Conservation (phyloP, 2,113 vertebrate genomes). For the Psittacus erithacus region DNA sequence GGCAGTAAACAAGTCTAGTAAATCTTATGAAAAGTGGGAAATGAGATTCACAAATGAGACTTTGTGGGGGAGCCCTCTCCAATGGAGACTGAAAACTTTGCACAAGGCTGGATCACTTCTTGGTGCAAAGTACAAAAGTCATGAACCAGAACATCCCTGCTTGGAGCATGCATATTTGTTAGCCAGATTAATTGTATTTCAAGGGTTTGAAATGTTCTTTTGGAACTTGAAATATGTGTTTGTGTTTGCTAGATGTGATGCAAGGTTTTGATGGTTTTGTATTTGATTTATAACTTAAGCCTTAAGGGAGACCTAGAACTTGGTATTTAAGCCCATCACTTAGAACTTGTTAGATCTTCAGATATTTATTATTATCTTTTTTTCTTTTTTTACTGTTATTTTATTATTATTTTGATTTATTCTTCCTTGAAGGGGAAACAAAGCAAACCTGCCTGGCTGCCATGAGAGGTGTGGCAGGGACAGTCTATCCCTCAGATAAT, state of each 20-base stretch:
- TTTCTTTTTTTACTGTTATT: not conserved
- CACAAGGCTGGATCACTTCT: not conserved
- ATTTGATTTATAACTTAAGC: not conserved
- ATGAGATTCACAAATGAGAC: not conserved
- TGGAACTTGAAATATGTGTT: not conserved
- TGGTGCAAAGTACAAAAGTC: not conserved
- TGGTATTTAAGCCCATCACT: not conserved
- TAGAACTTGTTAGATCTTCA: not conserved
- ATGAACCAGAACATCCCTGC: not conserved
- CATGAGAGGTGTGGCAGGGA: not conserved
- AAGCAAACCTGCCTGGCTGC: not conserved
- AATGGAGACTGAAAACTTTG: not conserved
- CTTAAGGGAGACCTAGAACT: not conserved
- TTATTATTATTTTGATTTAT: not conserved
- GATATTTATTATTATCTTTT: not conserved
- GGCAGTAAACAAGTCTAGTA: not conserved
- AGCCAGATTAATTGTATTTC: not conserved
- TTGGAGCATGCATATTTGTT: not conserved
- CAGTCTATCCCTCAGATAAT: not conserved
- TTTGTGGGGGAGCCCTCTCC: not conserved
- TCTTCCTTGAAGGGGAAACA: not conserved
- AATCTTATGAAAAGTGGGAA: not conserved
- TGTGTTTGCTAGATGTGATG: not conserved
- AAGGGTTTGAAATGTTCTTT: slow-evolving; percentile 11
- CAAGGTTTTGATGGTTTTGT: slow-evolving; percentile 9